Base-by-base conservation (phyloP, 2,113 vertebrate species). In the Athene noctua region DNA sequence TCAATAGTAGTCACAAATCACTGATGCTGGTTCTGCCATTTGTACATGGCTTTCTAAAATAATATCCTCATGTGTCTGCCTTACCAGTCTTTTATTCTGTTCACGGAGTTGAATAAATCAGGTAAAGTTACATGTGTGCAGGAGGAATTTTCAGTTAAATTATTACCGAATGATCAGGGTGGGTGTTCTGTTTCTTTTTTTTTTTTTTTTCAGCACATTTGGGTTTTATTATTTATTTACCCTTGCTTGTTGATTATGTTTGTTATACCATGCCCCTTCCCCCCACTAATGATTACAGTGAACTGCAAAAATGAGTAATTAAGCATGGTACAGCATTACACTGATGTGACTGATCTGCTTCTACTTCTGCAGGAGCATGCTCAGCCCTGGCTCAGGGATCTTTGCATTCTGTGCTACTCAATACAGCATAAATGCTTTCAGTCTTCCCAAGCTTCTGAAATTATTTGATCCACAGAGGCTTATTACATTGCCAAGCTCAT, bases 1-100 rank as follows among this genome's bases (percentile, higher is more conserved):
- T 58, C 86, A 74, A 30, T 74, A 91, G 87, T 44, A 83, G 80
- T 79, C 80, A 51, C 84, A 92, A 97, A 94, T 97, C 74, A 88
- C 79, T 73, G 49, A 70, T 93, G 92, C 58, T 92, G 84, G 86
- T 72, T 94, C 73, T 97, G 72, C 86, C 88, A 83, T 81, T 63
- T 70, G 57, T 75, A 78, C 2, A 3, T 88, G 94, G 70, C 70
- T 91, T 94, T 95, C 83, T 65, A 57, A 93, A 93, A 86, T 83
- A 87, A 80, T 87, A 85, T 80, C 86, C 83, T 70, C 66, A 74
- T 75, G 36, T 68, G 77, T 79, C 86, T 91, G 68, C 86, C 82
- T 63, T 75, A 54, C 71, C 36, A 68, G 36, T 27, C 65, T 79
- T 88, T 71, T 66, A 66, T 84, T 94, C 91, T 82, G 49, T 57